These are phyloP conservation scores for Physella acuta DNA, from an alignment of 1,140 invertebrate genomes.

Conservation along the genomic window DNA sequence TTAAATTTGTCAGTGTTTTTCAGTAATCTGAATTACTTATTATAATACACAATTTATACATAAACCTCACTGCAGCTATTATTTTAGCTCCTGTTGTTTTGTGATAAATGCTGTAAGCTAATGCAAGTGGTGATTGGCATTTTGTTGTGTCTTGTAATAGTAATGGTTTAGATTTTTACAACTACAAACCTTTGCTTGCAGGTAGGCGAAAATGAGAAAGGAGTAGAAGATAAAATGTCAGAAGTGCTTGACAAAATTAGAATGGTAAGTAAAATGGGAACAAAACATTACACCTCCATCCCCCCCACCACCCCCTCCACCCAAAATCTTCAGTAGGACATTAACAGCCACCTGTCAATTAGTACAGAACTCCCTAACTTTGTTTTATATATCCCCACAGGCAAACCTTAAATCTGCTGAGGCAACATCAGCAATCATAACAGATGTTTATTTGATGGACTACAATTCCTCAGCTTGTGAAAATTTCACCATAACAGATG, in stretches of 20 bases:
- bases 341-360: no score
- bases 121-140: not conserved
- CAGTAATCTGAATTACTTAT: not conserved
- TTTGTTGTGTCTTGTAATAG: not conserved
- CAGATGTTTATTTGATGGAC: not conserved
- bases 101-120: not conserved
- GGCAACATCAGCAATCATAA: not conserved
- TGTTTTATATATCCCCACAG: no score
- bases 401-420: not conserved
- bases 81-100: not conserved
- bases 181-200: not conserved
- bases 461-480: not conserved
- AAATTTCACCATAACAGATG: not conserved
- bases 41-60: not conserved
- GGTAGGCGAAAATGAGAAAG: not conserved
- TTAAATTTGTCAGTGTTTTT: conserved; percentile 32
- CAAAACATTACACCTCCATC: no score
- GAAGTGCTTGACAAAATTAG: not conserved
- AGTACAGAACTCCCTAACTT: no score
- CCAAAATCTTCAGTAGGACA: no score
- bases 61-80: not conserved
- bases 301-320: no score
- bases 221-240: not conserved
- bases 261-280: not conserved
- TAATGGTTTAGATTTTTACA: not conserved